Conservation (phyloP, 2,113 vertebrate genomes). For the Nyctereutes procyonoides region DNA sequence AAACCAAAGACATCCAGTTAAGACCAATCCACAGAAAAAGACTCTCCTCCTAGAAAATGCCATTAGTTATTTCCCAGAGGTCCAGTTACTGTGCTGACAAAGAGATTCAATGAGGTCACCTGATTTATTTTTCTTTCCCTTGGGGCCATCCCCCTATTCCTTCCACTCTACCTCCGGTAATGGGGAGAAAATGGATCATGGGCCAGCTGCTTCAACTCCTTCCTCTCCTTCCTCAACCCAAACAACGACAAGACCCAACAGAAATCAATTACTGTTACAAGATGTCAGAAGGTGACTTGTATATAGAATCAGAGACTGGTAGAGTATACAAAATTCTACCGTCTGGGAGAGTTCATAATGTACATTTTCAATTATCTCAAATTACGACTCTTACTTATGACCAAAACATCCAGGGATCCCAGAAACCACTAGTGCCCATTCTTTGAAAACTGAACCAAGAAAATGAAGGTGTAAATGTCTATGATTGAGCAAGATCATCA, state of each 20-base stretch:
- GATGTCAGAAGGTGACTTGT: neutral
- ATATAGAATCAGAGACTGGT: neutral
- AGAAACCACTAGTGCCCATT: neutral
- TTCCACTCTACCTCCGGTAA: neutral
- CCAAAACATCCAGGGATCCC: neutral
- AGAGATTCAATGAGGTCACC: neutral
- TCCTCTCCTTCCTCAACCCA: neutral
- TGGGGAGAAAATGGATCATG: neutral
- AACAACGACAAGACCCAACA: neutral
- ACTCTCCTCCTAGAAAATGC: neutral
- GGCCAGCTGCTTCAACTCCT: neutral
- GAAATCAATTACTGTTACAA: neutral
- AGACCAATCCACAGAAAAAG: neutral
- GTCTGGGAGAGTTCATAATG: neutral
- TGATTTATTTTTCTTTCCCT: neutral
- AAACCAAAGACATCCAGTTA: neutral
- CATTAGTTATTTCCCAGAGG: neutral
- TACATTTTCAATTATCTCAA: neutral
- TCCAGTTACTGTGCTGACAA: neutral
- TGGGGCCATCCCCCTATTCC: neutral
- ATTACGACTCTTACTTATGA: neutral
- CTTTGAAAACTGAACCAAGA: neutral
- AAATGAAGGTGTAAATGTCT: neutral
- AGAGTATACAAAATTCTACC: neutral
- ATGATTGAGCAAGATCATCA: neutral